A percentile compares a stretch with the other conserved stretches of the same genome.
phyloP scores from a whole-genome alignment of 2,113 vertebrate genomes.

The Cyprinus carpio region DNA sequence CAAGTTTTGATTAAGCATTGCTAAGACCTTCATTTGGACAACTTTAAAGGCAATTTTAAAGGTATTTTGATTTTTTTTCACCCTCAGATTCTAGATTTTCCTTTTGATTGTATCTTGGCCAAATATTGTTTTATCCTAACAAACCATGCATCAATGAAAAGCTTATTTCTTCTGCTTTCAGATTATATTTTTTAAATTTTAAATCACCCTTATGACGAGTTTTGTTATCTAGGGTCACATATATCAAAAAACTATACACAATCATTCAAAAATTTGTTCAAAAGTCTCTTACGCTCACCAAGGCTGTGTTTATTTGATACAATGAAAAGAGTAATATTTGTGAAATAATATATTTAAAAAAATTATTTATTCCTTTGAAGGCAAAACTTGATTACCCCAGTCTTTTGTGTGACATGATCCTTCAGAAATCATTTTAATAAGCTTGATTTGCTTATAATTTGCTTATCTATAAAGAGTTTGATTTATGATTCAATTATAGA shows the following conservation, averaged over 20 bases:
- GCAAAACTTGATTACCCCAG: background rate
- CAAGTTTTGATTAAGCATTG: too few species aligned
- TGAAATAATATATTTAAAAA: background rate
- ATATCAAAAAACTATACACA: background rate
- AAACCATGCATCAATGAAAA: too few species aligned
- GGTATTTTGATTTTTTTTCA: too few species aligned
- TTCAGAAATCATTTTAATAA: background rate
- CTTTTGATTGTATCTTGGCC: too few species aligned
- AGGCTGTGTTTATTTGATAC: background rate
- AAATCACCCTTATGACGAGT: too few species aligned
- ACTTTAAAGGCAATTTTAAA: too few species aligned
- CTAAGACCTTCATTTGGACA: too few species aligned
- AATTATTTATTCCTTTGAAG: background rate
- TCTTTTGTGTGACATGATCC: background rate
- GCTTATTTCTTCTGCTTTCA: too few species aligned
- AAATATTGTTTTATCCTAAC: too few species aligned
- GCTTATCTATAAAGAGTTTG: background rate
- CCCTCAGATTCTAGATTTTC: too few species aligned
- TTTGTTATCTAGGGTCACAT: too few species aligned
- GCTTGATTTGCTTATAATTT: background rate
- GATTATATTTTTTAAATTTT: too few species aligned
- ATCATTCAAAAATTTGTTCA: background rate
- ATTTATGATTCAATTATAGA: background rate
- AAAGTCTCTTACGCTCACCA: background rate
- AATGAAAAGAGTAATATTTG: background rate